These are phyloP conservation scores for Archivesica marissinica DNA, from an alignment of 1,140 invertebrate species.

Conservation along the genomic window DNA sequence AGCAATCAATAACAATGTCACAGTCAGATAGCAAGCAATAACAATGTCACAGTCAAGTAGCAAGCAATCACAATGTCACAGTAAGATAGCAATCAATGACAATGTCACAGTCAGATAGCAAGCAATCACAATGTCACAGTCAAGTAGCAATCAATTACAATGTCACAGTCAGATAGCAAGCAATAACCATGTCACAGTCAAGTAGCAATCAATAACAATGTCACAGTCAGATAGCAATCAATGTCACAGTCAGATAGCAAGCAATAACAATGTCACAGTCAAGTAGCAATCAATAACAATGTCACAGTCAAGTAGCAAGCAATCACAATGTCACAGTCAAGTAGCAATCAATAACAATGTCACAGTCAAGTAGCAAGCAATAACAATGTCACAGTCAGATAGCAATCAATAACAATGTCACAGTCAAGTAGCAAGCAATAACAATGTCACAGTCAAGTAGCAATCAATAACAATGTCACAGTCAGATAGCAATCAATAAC, in stretches of 20 bases:
- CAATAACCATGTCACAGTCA: background rate
- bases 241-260: background rate
- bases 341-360: background rate
- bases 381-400: background rate
- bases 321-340: background rate
- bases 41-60: background rate
- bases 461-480: background rate
- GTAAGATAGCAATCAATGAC: background rate
- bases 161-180: background rate
- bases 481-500: background rate
- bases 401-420: background rate
- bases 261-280: no score
- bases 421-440: background rate
- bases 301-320: background rate
- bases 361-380: background rate
- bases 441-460: background rate
- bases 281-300: background rate
- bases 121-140: no score
- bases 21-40: background rate
- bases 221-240: background rate
- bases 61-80: background rate
- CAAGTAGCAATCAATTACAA: background rate
- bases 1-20: background rate
- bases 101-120: background rate
- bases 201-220: background rate